phyloP scores from a whole-genome alignment of 2,113 vertebrate genomes.

The Henicopernis longicauda region DNA sequence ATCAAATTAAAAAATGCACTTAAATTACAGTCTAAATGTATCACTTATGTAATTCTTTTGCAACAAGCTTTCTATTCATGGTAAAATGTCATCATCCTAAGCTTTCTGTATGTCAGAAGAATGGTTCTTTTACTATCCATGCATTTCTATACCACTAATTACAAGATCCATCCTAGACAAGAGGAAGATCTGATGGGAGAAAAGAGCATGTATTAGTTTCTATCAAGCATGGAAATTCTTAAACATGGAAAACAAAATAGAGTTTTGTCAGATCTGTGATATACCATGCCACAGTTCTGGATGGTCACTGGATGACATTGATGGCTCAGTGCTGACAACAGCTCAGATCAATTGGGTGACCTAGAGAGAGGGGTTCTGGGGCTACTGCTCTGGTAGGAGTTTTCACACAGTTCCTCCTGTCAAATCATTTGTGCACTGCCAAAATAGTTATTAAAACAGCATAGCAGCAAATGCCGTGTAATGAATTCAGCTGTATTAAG shows the following conservation, averaged over 20 bases:
- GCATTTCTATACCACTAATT: not conserved
- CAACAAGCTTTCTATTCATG: not conserved
- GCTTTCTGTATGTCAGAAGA: not conserved
- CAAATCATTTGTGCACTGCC: not conserved
- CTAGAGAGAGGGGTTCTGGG: not conserved
- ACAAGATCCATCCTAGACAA: not conserved
- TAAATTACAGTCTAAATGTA: not conserved
- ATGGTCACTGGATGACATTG: not conserved
- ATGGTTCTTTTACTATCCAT: not conserved
- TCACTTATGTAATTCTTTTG: not conserved
- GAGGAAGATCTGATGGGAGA: not conserved
- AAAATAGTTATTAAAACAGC: not conserved
- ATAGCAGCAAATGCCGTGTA: not conserved
- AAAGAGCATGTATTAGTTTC: not conserved
- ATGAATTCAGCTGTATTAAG: not conserved
- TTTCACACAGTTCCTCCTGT: not conserved
- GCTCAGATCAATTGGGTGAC: not conserved
- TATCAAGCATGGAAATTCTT: not conserved
- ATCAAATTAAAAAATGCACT: not conserved
- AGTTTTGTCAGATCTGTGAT: not conserved
- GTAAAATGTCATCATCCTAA: not conserved
- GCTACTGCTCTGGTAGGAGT: not conserved
- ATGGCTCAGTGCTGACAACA: not conserved
- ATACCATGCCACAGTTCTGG: not conserved
- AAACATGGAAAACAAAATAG: not conserved